phyloP scores from a whole-genome alignment of 2,888 invertebrate species.

The Rutpela maculata region DNA sequence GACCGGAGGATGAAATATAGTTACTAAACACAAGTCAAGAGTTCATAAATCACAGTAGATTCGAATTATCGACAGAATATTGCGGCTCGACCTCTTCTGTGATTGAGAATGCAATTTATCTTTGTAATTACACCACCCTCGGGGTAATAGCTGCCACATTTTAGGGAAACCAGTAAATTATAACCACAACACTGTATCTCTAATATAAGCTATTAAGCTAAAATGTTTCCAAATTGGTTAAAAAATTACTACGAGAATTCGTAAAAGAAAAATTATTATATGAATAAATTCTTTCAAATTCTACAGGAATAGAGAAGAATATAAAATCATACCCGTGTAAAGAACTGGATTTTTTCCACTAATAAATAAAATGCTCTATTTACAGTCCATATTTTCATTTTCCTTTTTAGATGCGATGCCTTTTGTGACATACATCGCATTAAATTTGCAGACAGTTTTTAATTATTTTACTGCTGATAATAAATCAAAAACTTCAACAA shows the following conservation, averaged over 20 bases:
- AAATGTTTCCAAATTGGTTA: no score
- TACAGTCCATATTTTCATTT: neutral
- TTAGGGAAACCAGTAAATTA: conserved; percentile 21
- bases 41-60: neutral
- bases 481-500: neutral
- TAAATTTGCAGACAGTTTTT: neutral
- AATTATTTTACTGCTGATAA: neutral
- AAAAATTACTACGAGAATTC: no score
- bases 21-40: neutral
- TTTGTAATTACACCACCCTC: conserved; percentile 34
- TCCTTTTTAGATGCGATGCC: neutral
- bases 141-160: conserved; percentile 22
- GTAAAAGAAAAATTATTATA: no score
- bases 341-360: no score
- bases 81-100: conserved; percentile 2
- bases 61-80: conserved; percentile 9
- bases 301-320: no score
- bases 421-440: neutral
- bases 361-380: neutral
- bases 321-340: no score
- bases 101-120: conserved; percentile 37
- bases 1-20: no score
- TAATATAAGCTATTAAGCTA: neutral
- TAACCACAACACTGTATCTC: neutral
- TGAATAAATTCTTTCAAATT: no score